Conservation (phyloP, 2,113 vertebrate species). For the Rostratula benghalensis region DNA sequence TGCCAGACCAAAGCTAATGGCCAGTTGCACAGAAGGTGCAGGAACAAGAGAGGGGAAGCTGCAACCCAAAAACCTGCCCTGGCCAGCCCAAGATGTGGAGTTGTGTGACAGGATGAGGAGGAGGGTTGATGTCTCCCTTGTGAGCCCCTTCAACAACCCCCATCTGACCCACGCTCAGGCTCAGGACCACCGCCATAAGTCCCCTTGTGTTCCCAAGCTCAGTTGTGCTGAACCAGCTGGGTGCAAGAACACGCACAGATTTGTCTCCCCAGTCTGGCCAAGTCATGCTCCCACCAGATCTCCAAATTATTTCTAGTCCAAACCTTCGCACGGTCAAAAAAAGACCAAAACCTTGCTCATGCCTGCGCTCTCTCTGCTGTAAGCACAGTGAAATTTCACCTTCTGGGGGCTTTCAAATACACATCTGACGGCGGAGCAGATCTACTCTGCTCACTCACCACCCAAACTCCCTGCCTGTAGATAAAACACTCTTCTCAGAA, state of each 20-base stretch:
- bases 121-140: background rate
- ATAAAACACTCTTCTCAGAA: conserved; percentile 42
- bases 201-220: background rate
- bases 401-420: background rate
- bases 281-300: background rate
- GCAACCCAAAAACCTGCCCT: background rate
- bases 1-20: background rate
- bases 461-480: background rate
- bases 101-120: background rate
- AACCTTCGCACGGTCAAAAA: background rate
- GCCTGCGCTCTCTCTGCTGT: background rate
- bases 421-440: background rate
- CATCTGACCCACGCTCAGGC: background rate
- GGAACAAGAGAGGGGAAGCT: background rate
- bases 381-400: background rate
- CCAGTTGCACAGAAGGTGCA: background rate
- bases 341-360: background rate
- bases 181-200: background rate
- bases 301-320: background rate
- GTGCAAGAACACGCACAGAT: background rate
- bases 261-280: background rate
- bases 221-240: background rate
- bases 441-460: background rate
- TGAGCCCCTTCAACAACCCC: background rate
- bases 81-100: background rate